Base-by-base conservation (phyloP, 2,113 vertebrate species). In the Zingel zingel region DNA sequence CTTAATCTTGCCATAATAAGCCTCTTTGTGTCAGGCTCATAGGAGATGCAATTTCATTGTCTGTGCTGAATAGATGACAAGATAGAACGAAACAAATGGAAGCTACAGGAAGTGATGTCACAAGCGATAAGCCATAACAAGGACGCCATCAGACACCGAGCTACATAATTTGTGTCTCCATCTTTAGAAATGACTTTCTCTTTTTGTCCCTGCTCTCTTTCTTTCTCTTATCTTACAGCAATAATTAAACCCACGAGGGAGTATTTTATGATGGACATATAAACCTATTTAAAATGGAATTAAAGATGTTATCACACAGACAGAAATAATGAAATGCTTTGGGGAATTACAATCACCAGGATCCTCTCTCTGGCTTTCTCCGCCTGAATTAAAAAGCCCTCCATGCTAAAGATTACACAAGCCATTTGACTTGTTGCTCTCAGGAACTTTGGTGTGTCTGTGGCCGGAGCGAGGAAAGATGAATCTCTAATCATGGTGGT, bases 211-310 rank as follows among this genome's bases (percentile, higher is more conserved):
- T 80, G 91, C 90, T 94, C 91, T 79, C 85, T 82, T 90, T 81
- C 91, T 92, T 21, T 62, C 64, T 79, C 92, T 93, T 94, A 94
- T 94, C 93, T 88, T 36, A 43, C 76, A 59, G 71, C 90, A 82
- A 90, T 94, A 92, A 94, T 93, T 93, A 93, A 94, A 93, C 91
- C 91, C 92, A 93, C 89, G 7, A 91, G 92, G 91, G 89, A 92
- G 84, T 89, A 86, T 89, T 93, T 94, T 93, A 93, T 93, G 91
- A 94, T 91, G 91, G 93, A 92, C 92, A 92, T 89, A 92, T 94
- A 91, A 93, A 93, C 89, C 92, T 93, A 89, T 94, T 94, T 93
- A 94, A 93, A 93, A 92, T 89, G 90, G 91, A 94, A 94, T 94
- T 93, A 94, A 94, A 94, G 91, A 94, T 94, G 82, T 75, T 93